Conservation (phyloP, 2,797 vertebrate genomes). For the Helarctos malayanus region DNA sequence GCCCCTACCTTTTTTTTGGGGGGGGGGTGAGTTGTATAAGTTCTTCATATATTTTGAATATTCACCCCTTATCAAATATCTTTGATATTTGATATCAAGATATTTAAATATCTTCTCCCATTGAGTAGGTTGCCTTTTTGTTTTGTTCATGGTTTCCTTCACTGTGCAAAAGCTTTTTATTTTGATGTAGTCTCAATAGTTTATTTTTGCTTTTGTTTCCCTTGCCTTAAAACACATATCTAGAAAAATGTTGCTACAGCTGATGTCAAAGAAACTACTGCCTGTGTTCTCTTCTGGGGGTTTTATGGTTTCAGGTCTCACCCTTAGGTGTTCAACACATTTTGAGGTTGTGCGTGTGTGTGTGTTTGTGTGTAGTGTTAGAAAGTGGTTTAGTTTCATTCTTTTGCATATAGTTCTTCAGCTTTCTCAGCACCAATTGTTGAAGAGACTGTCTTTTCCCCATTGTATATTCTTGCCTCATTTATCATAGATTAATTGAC, state of each 20-base stretch:
- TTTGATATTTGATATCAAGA: no score
- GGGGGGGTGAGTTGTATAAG: background rate
- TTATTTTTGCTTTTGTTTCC: background rate
- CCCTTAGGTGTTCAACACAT: background rate
- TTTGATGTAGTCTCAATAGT: background rate
- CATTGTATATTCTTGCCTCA: background rate
- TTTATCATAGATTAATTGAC: background rate
- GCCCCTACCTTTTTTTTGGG: background rate
- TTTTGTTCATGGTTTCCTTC: background rate
- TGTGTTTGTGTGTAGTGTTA: background rate
- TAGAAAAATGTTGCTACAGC: background rate
- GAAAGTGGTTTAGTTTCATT: background rate
- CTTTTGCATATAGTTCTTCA: background rate
- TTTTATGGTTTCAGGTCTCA: background rate
- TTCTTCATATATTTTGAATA: background rate
- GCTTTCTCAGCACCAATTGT: background rate
- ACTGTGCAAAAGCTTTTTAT: background rate
- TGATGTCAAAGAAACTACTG: background rate
- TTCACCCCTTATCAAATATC: background rate
- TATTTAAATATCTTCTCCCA: background rate
- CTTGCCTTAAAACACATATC: background rate
- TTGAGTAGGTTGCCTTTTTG: background rate
- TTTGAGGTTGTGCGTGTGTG: background rate
- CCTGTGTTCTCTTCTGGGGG: background rate
- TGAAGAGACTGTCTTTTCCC: background rate